Evolutionary conservation across 2,797 vertebrate species (phyloP).

Genomic region (Chaetophractus vellerosus): DNA sequence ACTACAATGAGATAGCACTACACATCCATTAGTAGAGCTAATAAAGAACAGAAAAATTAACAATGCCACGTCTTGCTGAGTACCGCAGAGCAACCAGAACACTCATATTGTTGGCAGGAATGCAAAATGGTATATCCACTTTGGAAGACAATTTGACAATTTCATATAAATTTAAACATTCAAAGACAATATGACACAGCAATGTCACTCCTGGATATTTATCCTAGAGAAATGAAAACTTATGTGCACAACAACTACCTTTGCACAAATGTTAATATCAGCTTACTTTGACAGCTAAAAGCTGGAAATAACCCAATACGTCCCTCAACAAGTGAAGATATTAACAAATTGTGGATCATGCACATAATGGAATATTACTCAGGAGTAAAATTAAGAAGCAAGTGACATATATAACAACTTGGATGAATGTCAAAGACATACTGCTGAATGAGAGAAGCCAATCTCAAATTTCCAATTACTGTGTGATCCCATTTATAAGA

Average conservation of each 20-base stretch:
- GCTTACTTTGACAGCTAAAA: background rate
- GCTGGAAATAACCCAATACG: background rate
- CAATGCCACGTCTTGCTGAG: background rate
- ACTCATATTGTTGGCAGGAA: background rate
- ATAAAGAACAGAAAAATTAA: background rate
- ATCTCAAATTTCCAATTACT: slow-evolving; percentile 3
- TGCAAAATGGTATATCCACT: background rate
- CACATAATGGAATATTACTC: background rate
- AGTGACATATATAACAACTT: background rate
- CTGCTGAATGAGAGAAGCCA: background rate
- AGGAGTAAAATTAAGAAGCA: background rate
- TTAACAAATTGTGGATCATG: background rate
- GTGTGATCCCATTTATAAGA: background rate
- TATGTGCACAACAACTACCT: background rate
- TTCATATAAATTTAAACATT: background rate
- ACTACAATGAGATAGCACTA: background rate
- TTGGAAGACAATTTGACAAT: background rate
- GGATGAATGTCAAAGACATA: background rate
- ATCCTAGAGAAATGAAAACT: background rate
- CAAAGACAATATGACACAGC: background rate
- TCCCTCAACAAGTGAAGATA: background rate
- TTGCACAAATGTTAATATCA: background rate
- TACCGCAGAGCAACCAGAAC: background rate
- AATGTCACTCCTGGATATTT: background rate
- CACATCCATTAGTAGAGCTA: background rate